Base-by-base conservation (phyloP, 1,140 invertebrate species). In the Hyles vespertilio region DNA sequence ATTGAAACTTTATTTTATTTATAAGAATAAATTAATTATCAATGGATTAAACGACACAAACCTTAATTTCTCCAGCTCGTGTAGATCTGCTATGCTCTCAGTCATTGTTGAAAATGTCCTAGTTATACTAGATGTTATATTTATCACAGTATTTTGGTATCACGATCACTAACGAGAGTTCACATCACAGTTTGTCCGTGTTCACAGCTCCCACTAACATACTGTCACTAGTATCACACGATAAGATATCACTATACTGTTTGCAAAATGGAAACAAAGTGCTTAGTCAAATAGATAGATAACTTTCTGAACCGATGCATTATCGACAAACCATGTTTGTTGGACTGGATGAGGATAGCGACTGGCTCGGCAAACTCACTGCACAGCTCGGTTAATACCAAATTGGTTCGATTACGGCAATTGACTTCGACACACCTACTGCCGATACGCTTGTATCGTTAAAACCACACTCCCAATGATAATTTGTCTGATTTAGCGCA, bases 51-150 rank as follows among this genome's bases (percentile, higher is more conserved):
- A 48, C 46, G 48, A 58, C 12, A 67, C 74, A 56, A 64, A 84
- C 83, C 81, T 86, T 59, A 86, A 72, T 65, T 74, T 81, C 63
- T 86, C 77, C 60, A 86, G 68, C 59, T 86, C 83, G 34, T 74
- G 72, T 40, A 84, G 60, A 69, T 83, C 83, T 32, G 67, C 55
- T 9, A 72, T 74, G 53, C 77, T 74, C 54, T 82, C 77, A 63
- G 71, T 72, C 81, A 83, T 84, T 54, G 56, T 73, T 47, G 54
- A 55, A 40, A 22, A 22, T 22, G 22, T 22, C 22, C 22, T 22
- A 22, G 22, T 22, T 22, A 40, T 40, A 8, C 36, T 40, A 40
- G 36, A 40, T 2, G 36, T 5, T 22, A 22, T 40, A 43, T 34
- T 43, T 58, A 59, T 66, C 59, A 63, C 67, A 58, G 53, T 57